Conservation (phyloP, 2,797 vertebrate species). For the Schizopygopsis pylzovi region DNA sequence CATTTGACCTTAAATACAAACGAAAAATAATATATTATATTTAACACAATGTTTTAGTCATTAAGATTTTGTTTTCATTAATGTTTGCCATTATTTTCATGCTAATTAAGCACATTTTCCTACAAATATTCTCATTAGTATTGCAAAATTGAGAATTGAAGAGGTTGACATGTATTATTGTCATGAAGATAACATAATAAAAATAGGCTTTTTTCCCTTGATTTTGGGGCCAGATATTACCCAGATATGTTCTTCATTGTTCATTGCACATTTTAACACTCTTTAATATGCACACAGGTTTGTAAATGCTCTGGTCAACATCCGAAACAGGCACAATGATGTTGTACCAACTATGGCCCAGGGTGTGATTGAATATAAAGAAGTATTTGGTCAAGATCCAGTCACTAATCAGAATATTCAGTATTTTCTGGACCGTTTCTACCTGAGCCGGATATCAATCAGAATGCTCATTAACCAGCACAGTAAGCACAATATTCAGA, state of each 20-base stretch:
- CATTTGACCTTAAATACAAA: background rate
- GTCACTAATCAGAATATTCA: constrained; percentile 95
- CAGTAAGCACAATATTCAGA: constrained; percentile 77
- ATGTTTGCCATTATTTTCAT: background rate
- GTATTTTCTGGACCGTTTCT: constrained; percentile 96
- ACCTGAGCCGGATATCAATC: constrained; percentile 96
- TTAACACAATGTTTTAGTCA: background rate
- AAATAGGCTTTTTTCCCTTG: background rate
- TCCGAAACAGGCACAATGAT: constrained; percentile 95
- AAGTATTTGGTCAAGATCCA: constrained; percentile 85
- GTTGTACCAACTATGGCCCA: constrained; percentile 96
- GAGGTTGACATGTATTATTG: background rate
- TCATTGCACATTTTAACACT: background rate
- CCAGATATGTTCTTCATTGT: background rate
- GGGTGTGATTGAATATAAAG: constrained; percentile 93
- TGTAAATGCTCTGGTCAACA: constrained; percentile 86
- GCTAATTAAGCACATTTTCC: background rate
- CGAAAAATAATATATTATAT: background rate
- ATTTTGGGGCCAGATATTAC: background rate
- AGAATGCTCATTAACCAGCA: constrained; percentile 98
- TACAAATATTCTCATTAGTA: too few species aligned
- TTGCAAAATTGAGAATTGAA: background rate
- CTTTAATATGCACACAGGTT: constrained; percentile 76
- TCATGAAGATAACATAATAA: background rate
- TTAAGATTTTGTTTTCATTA: background rate